Base-by-base conservation (phyloP, 2,113 vertebrate genomes). In the Saccopteryx leptura region DNA sequence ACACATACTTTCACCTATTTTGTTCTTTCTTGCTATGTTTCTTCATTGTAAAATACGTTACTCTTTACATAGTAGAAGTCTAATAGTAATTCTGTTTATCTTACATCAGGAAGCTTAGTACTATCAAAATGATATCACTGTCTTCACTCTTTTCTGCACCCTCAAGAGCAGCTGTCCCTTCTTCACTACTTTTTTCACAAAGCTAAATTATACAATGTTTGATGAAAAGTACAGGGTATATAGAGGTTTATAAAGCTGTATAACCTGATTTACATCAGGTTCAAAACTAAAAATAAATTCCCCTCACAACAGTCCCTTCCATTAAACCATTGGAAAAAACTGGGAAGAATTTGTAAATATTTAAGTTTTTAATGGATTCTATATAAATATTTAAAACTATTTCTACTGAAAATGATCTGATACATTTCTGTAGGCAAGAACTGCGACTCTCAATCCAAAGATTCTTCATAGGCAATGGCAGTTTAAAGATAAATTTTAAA, bases 401-500 rank as follows among this genome's bases (percentile, higher is more conserved):
- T 89, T 86, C 33, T 93, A 1, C 61, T 10, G 17, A 28, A 75
- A 2, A 94, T 46, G 10, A 61, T 33, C 5, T 33, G 4, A 31
- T 39, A 0, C 3, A 87, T 56, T 93, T 94, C 23, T 78, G 13
- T 19, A 72, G 68, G 19, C 15, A 88, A 76, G 12, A 94, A 9
- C 17, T 78, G n/a, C 52, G 89, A 54, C 4, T 69, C 12, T 76
- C 6, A 78, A 39, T 12, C 15, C 18, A 87, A 66, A 74, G 2
- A 26, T 56, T 69, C 18, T 84, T 76, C 54, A 88, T 72, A 92
- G 19, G 2, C 65, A 50, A 46, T 4, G 5, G 3, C 7, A 56
- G 1, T 82, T 78, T 92, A 46, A 31, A 96, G 79, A 83, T 65
- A 17, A 75, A 3, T 83, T 87, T 56, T 46, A 95, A 95, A 83